Evolutionary conservation across 35 echinoderm and acorn worm species (phyloP).

Genomic region (Lytechinus variegatus): DNA sequence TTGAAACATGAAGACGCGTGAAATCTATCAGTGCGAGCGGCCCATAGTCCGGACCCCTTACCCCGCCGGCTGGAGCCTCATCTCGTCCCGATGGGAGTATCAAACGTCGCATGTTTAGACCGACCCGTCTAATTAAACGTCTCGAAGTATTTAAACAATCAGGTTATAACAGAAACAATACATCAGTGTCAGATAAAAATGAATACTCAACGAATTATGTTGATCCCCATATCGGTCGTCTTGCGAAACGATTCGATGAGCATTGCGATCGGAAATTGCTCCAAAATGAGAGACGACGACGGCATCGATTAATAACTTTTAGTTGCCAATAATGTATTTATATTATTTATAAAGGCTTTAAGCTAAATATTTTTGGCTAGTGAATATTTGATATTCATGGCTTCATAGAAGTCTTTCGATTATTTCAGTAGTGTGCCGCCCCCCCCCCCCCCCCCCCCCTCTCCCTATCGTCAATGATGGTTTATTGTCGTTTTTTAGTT

Average conservation of each 20-base stretch:
- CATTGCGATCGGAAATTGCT: constrained; percentile 1
- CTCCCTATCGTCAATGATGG: too few species aligned
- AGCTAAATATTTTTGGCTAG: too few species aligned
- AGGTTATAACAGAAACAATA: constrained; percentile 19
- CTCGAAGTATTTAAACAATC: constrained; percentile 42
- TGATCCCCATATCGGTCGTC: background rate
- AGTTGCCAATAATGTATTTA: background rate
- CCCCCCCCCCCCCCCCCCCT: too few species aligned
- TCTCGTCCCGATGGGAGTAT: constrained; percentile 34
- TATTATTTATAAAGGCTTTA: too few species aligned
- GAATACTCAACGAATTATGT: background rate
- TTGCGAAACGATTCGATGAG: background rate
- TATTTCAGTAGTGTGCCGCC: too few species aligned
- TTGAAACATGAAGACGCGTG: constrained; percentile 51
- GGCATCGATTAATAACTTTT: background rate
- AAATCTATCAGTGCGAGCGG: constrained; percentile 50
- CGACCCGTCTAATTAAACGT: constrained; percentile 47
- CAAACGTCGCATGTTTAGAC: constrained; percentile 31
- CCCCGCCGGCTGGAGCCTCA: constrained; percentile 32
- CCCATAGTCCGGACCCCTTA: background rate
- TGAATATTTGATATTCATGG: too few species aligned
- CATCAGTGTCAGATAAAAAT: constrained; percentile 26
- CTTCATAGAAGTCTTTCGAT: too few species aligned
- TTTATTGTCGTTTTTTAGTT: too few species aligned
- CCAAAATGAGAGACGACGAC: background rate